Evolutionary conservation across 2,113 vertebrate genomes (phyloP), one percentile per base, ranked within the genome.

Genomic region (Meleagris gallopavo): DNA sequence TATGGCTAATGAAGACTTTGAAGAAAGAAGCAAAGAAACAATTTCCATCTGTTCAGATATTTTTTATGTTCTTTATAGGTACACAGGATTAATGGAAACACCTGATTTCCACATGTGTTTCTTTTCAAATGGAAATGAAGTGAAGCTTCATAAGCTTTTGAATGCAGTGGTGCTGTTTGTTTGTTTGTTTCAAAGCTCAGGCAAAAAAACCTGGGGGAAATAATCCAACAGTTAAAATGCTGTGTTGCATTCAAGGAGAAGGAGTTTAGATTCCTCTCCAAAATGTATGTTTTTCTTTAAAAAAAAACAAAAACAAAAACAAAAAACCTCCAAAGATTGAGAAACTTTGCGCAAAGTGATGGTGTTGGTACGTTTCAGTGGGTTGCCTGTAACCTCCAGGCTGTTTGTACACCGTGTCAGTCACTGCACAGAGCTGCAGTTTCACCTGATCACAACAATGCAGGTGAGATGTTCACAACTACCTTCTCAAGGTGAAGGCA

Each of bases 101-200:
- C 93, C 92, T 91, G 90, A 96, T 88, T 91, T 85, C 64, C 86
- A 61, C 92, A 88, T 96, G 83, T 94, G 88, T 88, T 96, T 94
- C 85, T 71, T 88, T 90, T 93, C 83, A 90, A 20, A 57, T 78
- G 32, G 86, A 88, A 95, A 86, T 45, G 88, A 95, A 93, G 38
- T 4, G 6, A 43, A 73, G 21, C 45, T 72, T 79, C 79, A 70
- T 79, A 66, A 83, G 80, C 34, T 83, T 93, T 67, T 57, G 29
- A 15, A 43, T 91, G 18, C 72, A 72, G 18, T 73, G 30, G 22
- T 85, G 1, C 29, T 60, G 65, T 71, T 86, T 62, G 2, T 40
- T 61, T 91, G 4, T 66, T 67, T 83, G 32, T 92, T 85, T 45
- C 18, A 77, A 61, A 89, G 71, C 16, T 50, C 45, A 38, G 32